Conservation (phyloP, 2,797 vertebrate species). For the Podarcis lilfordi region DNA sequence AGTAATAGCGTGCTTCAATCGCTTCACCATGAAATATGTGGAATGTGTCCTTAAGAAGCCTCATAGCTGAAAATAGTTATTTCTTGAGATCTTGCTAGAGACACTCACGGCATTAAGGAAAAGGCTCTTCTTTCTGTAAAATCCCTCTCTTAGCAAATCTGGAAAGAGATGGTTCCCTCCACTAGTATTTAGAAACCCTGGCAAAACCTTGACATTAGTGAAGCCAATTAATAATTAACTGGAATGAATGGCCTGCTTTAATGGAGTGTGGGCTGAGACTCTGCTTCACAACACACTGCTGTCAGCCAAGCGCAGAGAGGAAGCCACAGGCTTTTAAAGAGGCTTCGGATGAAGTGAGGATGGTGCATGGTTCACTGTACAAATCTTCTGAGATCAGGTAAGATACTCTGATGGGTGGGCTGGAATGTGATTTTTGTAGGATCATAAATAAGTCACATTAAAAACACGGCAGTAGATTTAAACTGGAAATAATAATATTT, state of each 20-base stretch:
- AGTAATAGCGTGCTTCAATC: constrained; percentile 20
- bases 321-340: neutral
- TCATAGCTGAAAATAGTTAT: constrained; percentile 60
- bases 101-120: neutral
- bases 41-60: constrained; percentile 58
- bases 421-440: neutral
- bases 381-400: constrained; percentile 35
- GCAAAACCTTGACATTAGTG: constrained; percentile 48
- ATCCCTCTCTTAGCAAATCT: constrained; percentile 9
- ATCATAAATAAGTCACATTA: constrained; percentile 1
- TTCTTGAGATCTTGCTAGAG: constrained; percentile 17
- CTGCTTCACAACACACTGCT: constrained; percentile 7
- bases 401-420: neutral
- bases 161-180: constrained; percentile 15
- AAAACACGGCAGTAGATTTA: neutral
- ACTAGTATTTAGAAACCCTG: constrained; percentile 52
- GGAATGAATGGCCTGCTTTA: constrained; percentile 13
- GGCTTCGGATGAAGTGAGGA: constrained; percentile 34
- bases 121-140: neutral
- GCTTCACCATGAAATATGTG: constrained; percentile 48
- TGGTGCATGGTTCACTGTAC: constrained; percentile 23
- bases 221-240: constrained; percentile 63
- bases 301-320: constrained; percentile 11
- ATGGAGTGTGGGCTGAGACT: constrained; percentile 44
- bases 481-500: neutral